Evolutionary conservation across 2,888 invertebrate genomes (phyloP).

Genomic region (Brassicogethes aeneus): DNA sequence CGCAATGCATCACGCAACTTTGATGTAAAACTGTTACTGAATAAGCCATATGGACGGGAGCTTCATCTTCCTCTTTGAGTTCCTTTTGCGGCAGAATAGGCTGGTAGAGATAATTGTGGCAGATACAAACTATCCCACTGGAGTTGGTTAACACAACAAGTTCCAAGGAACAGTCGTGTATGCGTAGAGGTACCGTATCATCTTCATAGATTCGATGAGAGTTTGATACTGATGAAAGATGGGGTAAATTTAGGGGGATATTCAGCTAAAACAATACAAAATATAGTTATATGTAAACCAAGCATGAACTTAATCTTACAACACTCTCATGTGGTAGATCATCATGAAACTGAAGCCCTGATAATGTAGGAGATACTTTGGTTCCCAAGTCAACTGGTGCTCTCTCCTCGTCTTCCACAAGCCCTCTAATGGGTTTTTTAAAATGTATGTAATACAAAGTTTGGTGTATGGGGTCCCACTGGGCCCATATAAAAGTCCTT

Average conservation of each 20-base stretch:
- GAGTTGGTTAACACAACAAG: conserved; percentile 68
- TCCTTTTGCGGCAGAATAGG: conserved; percentile 47
- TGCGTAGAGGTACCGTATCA: conserved; percentile 67
- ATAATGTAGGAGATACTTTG: conserved; percentile 61
- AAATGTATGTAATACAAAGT: conserved; percentile 78
- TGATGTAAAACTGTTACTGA: conserved; percentile 76
- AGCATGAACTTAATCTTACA: conserved; percentile 43
- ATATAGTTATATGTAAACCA: conserved; percentile 2
- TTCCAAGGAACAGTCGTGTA: conserved; percentile 76
- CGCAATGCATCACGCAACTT: conserved; percentile 74
- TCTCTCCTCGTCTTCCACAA: conserved; percentile 55
- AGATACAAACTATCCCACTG: conserved; percentile 64
- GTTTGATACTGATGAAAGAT: conserved; percentile 46
- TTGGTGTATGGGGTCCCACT: conserved; percentile 74
- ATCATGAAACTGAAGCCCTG: conserved; percentile 79
- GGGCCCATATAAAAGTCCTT: conserved; percentile 74
- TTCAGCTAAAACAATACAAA: conserved; percentile 55
- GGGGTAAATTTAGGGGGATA: conserved; percentile 74
- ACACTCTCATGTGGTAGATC: conserved; percentile 82
- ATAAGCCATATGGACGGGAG: conserved; percentile 75
- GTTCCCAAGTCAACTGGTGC: conserved; percentile 47
- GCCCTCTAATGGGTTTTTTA: conserved; percentile 58
- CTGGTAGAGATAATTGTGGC: conserved; percentile 80
- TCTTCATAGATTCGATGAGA: conserved; percentile 69
- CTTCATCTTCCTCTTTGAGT: conserved; percentile 44